Evolutionary conservation across 2,888 invertebrate species (phyloP), one percentile per base, ranked within the genome.

Genomic region (Zhengitettix transpicula): DNA sequence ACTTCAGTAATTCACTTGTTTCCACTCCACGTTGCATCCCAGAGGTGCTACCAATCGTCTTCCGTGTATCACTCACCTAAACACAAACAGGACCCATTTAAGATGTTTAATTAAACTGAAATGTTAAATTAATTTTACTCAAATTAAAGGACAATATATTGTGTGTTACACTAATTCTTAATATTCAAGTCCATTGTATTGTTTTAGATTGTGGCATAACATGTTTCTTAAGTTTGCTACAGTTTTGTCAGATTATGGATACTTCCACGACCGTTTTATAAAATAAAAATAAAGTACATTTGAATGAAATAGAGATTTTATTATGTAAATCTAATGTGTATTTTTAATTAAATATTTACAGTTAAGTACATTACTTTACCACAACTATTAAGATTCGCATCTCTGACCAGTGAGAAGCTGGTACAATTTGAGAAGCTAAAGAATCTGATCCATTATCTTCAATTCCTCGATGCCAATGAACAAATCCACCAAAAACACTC

Each of bases 401-500:
- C 70, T 92, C 83, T 3, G 92, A 87, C 97, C 98, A 99, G 72
- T 93, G 88, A 14, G 75, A 71, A 0, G 82, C 78, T 10, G 87
- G 78, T 11, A 76, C 85, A 60, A 98, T 77, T 74, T 86, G 85
- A 53, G 78, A 75, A 0, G 90, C 89, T 55, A 88, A 69, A 0
- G 90, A 92, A 71, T 93, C 93, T 10, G 72, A 73, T 9, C 91
- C 92, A 68, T 81, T 77, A 0, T 75, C 70, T 42, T 76, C 70
- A 0, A 68, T 68, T 10, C 93, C 94, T 68, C 82, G 84, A 60
- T 82, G 78, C 99, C 99, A 99, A 62, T 83, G 83, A 0, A 98
- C 97, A 76, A 97, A 96, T 12, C 99, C 99, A 40, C 96, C 96
- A 67, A 83, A 83, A 28, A 96, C 78, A 73, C 97, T 98, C 51